A percentile compares a stretch with the other conserved stretches of the same genome.
Conservation (phyloP, 2,113 vertebrate species). For the Gopherus evgoodei region DNA sequence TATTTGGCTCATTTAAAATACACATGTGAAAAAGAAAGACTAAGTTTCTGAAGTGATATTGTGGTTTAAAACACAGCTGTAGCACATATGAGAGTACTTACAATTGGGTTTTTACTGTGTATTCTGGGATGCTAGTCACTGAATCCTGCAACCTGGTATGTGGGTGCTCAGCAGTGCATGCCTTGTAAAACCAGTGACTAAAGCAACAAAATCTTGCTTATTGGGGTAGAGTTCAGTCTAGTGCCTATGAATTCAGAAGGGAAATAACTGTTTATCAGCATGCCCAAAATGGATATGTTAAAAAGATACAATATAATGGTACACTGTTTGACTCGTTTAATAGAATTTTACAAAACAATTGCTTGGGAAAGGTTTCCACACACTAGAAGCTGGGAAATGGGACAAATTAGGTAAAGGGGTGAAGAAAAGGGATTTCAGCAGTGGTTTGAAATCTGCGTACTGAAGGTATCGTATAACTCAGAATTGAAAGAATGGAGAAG, state of each 20-base stretch:
- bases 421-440: no score
- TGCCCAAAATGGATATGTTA: background rate
- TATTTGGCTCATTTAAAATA: background rate
- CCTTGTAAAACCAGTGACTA: background rate
- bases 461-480: background rate
- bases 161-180: rapidly evolving
- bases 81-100: background rate
- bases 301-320: background rate
- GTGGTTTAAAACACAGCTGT: background rate
- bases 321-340: background rate
- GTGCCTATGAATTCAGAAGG: background rate
- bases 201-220: rapidly evolving
- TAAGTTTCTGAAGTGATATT: background rate
- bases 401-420: background rate
- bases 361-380: background rate
- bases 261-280: rapidly evolving
- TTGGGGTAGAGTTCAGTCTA: background rate
- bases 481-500: background rate
- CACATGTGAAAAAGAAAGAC: background rate
- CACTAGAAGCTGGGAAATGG: background rate
- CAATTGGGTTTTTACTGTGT: background rate
- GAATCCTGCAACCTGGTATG: background rate
- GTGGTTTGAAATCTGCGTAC: background rate
- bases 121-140: background rate
- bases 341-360: background rate